Evolutionary conservation across 2,113 vertebrate species (phyloP).

Genomic region (Cyphotilapia sp.): DNA sequence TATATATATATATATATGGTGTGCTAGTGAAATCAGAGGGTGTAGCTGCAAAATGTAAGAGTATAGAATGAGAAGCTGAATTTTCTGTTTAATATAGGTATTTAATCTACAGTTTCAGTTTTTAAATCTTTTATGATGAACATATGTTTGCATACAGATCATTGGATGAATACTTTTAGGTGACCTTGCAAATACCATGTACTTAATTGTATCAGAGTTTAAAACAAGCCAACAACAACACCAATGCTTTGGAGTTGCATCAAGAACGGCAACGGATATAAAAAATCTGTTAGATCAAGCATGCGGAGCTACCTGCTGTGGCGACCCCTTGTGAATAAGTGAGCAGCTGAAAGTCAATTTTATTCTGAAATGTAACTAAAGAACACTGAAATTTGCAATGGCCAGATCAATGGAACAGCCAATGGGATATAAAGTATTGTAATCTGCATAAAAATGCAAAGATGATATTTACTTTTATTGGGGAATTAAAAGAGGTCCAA

Average conservation of each 20-base stretch:
- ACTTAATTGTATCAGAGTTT: background rate
- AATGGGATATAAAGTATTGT: background rate
- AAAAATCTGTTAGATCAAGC: background rate
- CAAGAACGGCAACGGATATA: background rate
- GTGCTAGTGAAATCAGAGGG: background rate
- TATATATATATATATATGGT: background rate
- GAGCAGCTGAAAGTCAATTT: background rate
- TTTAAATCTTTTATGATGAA: background rate
- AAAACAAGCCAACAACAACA: background rate
- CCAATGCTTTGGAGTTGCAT: background rate
- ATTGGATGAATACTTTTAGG: background rate
- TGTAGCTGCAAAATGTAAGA: background rate
- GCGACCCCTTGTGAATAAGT: background rate
- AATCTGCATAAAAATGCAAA: background rate
- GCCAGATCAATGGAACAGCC: background rate
- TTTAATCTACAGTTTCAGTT: background rate
- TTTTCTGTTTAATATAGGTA: background rate
- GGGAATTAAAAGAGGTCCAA: background rate
- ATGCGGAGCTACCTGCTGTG: background rate
- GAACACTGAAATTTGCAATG: background rate
- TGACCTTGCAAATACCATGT: background rate
- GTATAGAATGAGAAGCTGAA: background rate
- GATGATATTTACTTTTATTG: background rate
- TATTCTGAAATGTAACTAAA: background rate
- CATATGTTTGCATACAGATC: background rate